Base-by-base conservation (phyloP, 2,797 vertebrate species). In the Craterocephalus amniculus region DNA sequence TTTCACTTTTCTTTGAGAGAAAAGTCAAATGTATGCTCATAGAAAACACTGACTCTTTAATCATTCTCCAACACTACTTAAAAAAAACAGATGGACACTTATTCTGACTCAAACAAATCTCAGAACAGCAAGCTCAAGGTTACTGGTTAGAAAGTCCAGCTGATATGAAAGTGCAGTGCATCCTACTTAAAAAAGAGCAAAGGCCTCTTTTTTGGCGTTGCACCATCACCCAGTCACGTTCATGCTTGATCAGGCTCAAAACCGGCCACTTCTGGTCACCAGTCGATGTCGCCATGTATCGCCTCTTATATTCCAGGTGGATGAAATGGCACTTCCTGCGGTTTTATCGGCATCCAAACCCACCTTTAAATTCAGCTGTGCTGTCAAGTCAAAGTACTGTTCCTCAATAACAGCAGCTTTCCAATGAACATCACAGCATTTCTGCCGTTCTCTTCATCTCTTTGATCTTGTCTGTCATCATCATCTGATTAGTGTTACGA, bases 281-380 rank as follows among this genome's bases (percentile, higher is more conserved):
- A 26, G 51, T 14, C 24, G 24, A 24, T 52, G 6, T 27, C 14
- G 14, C 51, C 51, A 13, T 27, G 26, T 26, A 27, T 52, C 24
- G 12, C 26, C 24, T 51, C 36, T 74, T 67, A 48, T 76, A 81
- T 48, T 67, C 22, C 57, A 74, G 9, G 67, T 65, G 67, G 24
- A 74, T 67, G 59, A 69, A 79, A 11, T 59, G 49, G 32, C 34
- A 3, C 60, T 58, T 63, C 51, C 31, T 58, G 66, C 29, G 63
- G 32, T 56, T 73, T 34, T 68, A 67, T 65, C 49, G 57, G 35
- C 49, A 29, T 51, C 38, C 52, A 22, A 20, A 20, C 35, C 32
- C 63, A 67, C 31, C 36, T 71, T 80, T 83, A 59, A 63, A 79
- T 81, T 76, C 24, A 67, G 77, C 51, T 59, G 27, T 49, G 51